A percentile compares a stretch with the other conserved stretches of the same genome.
phyloP scores from a whole-genome alignment of 2,113 vertebrate species.

The Gobius niger region DNA sequence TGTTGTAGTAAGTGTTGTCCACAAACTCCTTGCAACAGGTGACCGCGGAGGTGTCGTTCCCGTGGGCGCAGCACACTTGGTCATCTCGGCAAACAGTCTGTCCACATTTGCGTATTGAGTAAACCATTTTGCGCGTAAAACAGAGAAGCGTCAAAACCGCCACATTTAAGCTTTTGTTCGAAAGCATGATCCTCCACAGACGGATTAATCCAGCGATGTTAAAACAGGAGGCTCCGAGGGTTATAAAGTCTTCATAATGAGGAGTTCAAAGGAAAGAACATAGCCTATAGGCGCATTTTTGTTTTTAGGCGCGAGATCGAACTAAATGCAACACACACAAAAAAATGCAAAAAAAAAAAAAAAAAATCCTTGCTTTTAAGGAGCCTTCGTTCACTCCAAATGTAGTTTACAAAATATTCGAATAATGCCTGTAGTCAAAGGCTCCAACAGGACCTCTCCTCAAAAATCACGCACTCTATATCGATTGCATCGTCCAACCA shows the following conservation, averaged over 20 bases:
- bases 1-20: slow-evolving; percentile 79
- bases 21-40: slow-evolving; percentile 77
- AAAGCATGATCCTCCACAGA: slow-evolving; percentile 19
- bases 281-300: not conserved
- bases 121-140: slow-evolving; percentile 24
- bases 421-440: slow-evolving; percentile 1
- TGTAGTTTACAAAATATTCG: not conserved
- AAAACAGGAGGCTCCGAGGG: slow-evolving; percentile 7
- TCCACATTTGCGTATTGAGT: slow-evolving; percentile 67
- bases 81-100: slow-evolving; percentile 73
- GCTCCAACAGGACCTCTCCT: slow-evolving; percentile 8
- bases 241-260: not conserved
- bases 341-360: not conserved
- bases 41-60: slow-evolving; percentile 61
- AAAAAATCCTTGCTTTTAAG: not conserved
- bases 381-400: not conserved
- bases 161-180: slow-evolving; percentile 13
- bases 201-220: not conserved
- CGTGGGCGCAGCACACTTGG: slow-evolving; percentile 78
- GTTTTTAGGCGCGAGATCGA: slow-evolving; percentile 11
- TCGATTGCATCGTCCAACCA: not conserved
- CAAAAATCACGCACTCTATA: slow-evolving; percentile 49
- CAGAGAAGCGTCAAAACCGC: slow-evolving; percentile 8
- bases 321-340: too few species aligned
- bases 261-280: slow-evolving; percentile 11